phyloP scores from a whole-genome alignment of 2,888 invertebrate genomes.

The Cerastis leucographa region DNA sequence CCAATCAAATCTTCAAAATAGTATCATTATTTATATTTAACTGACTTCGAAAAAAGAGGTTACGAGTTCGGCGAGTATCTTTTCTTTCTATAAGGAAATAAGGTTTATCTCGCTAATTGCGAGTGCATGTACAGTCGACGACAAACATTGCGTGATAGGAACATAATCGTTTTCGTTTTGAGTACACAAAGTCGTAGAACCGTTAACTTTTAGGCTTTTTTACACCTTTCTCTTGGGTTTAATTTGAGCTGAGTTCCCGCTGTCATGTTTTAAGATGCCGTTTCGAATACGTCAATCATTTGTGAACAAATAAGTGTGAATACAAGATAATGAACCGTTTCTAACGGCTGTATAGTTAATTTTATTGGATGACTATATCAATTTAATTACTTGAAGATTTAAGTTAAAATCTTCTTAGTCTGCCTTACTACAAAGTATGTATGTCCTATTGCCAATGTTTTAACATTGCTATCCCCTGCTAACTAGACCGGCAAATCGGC shows the following conservation, averaged over 20 bases:
- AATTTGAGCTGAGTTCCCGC: not conserved
- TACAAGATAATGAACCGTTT: not conserved
- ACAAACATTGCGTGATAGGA: conserved; percentile 16
- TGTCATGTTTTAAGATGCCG: not conserved
- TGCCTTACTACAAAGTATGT: not conserved
- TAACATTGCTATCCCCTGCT: not conserved
- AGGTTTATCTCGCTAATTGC: conserved; percentile 6
- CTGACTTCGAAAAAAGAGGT: not conserved
- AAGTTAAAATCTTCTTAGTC: not conserved
- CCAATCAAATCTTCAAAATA: not conserved
- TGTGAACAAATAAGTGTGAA: not conserved
- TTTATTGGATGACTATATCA: not conserved
- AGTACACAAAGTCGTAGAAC: conserved; percentile 16
- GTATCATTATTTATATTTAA: not conserved
- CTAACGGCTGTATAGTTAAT: not conserved
- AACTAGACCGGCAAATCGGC: not conserved
- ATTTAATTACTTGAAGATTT: not conserved
- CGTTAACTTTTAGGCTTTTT: conserved; percentile 26
- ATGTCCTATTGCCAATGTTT: not conserved
- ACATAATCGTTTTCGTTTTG: not conserved
- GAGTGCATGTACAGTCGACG: not conserved
- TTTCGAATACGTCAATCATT: conserved; percentile 10
- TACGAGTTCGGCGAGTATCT: not conserved
- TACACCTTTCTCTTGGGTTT: conserved; percentile 45
- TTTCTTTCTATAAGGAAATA: not conserved